A percentile compares a stretch with the other conserved stretches of the same genome.
phyloP scores from a whole-genome alignment of 1,140 invertebrate species.

The Paraescarpia echinospica region DNA sequence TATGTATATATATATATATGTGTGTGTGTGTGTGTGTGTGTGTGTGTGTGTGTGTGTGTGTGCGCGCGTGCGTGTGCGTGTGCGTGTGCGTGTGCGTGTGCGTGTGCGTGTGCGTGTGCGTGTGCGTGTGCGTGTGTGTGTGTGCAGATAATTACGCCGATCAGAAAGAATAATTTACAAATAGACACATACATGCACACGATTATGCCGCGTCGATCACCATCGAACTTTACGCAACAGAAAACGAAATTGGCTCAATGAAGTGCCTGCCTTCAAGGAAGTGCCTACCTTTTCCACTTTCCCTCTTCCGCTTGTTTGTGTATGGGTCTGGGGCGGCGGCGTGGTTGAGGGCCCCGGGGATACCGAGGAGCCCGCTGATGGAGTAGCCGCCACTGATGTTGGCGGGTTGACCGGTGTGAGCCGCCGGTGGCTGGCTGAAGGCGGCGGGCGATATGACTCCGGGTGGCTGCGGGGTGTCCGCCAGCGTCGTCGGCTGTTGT shows the following conservation, averaged over 20 bases:
- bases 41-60: too few species aligned
- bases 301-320: not conserved
- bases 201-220: not conserved
- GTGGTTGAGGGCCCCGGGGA: slow-evolving; percentile 56
- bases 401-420: slow-evolving; percentile 57
- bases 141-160: too few species aligned
- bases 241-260: not conserved
- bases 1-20: too few species aligned
- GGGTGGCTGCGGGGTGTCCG: slow-evolving; percentile 31
- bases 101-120: too few species aligned
- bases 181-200: not conserved
- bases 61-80: too few species aligned
- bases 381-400: slow-evolving; percentile 67
- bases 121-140: too few species aligned
- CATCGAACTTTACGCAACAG: not conserved
- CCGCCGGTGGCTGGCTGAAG: slow-evolving; percentile 61
- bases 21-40: too few species aligned
- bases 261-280: not conserved
- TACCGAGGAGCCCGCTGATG: slow-evolving; percentile 93
- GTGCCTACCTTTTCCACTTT: not conserved
- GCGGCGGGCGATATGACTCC: slow-evolving; percentile 47
- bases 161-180: too few species aligned
- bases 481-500: slow-evolving; percentile 42
- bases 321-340: not conserved
- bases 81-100: too few species aligned